Conservation (phyloP, 2,797 vertebrate genomes). For the Iguana delicatissima region DNA sequence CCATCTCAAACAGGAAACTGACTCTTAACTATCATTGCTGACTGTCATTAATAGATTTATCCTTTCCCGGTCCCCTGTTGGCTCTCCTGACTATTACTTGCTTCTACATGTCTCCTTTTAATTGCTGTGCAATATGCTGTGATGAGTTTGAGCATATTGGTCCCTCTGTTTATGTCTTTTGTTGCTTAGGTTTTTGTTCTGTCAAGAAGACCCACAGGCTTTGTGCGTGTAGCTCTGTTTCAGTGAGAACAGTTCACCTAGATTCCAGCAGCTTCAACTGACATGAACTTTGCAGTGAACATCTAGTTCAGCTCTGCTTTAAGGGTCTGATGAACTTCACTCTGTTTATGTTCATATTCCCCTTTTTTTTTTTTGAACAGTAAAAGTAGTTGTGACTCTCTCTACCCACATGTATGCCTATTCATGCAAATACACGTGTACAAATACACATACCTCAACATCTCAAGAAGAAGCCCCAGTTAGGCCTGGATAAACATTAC, state of each 20-base stretch:
- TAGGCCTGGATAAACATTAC: constrained; percentile 12
- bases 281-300: background rate
- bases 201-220: background rate
- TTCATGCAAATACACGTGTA: background rate
- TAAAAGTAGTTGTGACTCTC: background rate
- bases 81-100: background rate
- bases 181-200: background rate
- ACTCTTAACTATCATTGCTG: background rate
- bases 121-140: background rate
- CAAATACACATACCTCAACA: background rate
- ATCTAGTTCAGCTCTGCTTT: background rate
- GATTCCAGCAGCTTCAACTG: constrained; percentile 10
- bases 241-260: background rate
- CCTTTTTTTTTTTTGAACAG: background rate
- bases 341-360: background rate
- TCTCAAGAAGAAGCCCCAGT: constrained; percentile 3
- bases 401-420: background rate
- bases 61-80: no score
- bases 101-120: background rate
- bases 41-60: background rate
- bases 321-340: background rate
- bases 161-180: background rate
- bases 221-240: background rate
- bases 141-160: background rate
- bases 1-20: background rate